Conservation (phyloP, 2,888 invertebrate genomes). For the Phengaris alcon region DNA sequence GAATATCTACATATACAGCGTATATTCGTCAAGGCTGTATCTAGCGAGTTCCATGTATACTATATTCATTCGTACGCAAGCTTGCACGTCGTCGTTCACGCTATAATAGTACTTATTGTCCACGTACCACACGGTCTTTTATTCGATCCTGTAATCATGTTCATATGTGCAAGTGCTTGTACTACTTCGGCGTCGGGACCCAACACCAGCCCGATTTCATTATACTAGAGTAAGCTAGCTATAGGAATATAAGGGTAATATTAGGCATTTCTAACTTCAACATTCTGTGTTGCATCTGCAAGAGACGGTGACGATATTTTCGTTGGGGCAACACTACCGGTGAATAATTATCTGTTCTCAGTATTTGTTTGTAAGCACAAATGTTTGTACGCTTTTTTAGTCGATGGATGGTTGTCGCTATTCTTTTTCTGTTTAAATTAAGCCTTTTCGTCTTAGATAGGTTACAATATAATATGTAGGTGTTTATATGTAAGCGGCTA, state of each 20-base stretch:
- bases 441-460: constrained; percentile 73
- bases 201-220: constrained; percentile 51
- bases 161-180: constrained; percentile 36
- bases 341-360: constrained; percentile 51
- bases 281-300: constrained; percentile 63
- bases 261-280: constrained; percentile 68
- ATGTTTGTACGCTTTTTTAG: constrained; percentile 50
- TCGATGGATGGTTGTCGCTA: constrained; percentile 62
- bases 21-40: constrained; percentile 26
- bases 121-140: constrained; percentile 32
- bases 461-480: constrained; percentile 64
- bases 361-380: constrained; percentile 65
- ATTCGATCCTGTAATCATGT: constrained; percentile 32
- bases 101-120: constrained; percentile 42
- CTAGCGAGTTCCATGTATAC: constrained; percentile 32
- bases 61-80: constrained; percentile 34
- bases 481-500: constrained; percentile 60
- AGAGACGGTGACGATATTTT: constrained; percentile 48
- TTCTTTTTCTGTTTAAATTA: constrained; percentile 52
- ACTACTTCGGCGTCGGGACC: constrained; percentile 32
- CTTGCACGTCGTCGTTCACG: constrained; percentile 37
- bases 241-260: constrained; percentile 62
- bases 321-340: constrained; percentile 52
- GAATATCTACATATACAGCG: constrained; percentile 14
- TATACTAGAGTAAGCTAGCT: constrained; percentile 64